Base-by-base conservation (phyloP, 1,140 invertebrate genomes). In the Bombus huntii region DNA sequence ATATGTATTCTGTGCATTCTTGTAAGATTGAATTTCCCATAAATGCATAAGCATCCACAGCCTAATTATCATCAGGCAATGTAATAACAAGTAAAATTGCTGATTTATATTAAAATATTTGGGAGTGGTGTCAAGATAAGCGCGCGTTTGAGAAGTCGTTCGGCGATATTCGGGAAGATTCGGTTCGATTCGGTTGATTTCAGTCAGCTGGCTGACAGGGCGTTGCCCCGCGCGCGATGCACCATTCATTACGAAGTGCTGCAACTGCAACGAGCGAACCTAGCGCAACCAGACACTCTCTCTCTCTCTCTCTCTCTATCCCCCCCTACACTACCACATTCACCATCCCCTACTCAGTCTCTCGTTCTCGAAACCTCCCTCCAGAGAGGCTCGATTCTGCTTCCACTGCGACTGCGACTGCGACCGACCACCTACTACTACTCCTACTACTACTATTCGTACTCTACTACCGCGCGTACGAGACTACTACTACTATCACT, bases 121-220 rank as follows among this genome's bases (percentile, higher is more conserved):
- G 65, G 62, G 62, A 31, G 78, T 39, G 75, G 53, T 39, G 83
- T 25, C 10, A 13, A 66, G 44, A 66, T 22, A 2, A 34, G 3
- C 18, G 47, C 59, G 65, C 22, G 47, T 59, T 66, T 53, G 65
- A 1, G 13, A 25, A 28, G 39, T 13, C 37, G 15, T 59, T 87
- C 90, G 89, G 78, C 39, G 12, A 47, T 59, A 34, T 71, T 88
- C 90, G 91, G 57, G 22, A 37, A 81, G 81, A 71, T 47, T 80
- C 81, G 73, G 70, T 81, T 85, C 82, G 80, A 83, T 89, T 92
- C 91, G 92, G 89, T 91, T 92, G 89, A 91, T 92, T 92, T 92
- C 90, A 93, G 92, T 93, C 93, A 93, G 92, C 92, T 93, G 92
- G 91, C 90, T 89, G 92, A 89, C 92, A 93, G 93, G 93, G 93